Conservation (phyloP, 2,888 invertebrate genomes). For the Ophion ventricosus region DNA sequence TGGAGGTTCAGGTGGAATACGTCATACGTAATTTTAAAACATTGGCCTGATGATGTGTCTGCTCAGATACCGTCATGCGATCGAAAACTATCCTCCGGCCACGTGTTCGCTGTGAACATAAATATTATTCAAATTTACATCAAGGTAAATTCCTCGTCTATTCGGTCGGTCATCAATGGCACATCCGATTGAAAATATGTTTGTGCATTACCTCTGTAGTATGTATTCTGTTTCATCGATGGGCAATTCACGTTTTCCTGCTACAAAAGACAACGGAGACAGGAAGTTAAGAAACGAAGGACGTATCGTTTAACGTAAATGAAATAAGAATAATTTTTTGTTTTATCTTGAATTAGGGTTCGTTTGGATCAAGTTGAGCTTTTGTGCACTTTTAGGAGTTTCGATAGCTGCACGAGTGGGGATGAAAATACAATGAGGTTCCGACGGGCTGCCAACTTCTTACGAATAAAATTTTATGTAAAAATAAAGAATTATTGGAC, state of each 20-base stretch:
- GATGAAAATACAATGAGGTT: no score
- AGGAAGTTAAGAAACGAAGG: no score
- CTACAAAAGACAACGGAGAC: constrained; percentile 23
- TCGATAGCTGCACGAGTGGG: no score
- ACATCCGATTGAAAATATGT: constrained; percentile 54
- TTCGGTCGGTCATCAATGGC: constrained; percentile 62
- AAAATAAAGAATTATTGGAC: no score
- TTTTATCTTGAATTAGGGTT: background rate
- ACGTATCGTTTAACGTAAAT: background rate
- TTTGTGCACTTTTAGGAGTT: no score
- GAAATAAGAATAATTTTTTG: background rate
- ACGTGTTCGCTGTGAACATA: constrained; percentile 82
- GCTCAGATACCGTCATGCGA: constrained; percentile 79
- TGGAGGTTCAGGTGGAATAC: no score
- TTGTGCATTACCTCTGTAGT: constrained; percentile 89
- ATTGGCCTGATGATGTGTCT: background rate
- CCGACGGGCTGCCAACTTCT: no score
- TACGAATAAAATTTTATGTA: no score
- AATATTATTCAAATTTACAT: constrained; percentile 79
- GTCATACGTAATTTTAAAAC: no score
- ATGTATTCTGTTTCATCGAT: constrained; percentile 95
- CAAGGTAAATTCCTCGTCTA: constrained; percentile 70
- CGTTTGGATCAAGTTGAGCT: no score
- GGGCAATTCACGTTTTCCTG: constrained; percentile 87
- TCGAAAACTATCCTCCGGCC: constrained; percentile 79